phyloP scores from a whole-genome alignment of 2,888 invertebrate genomes.

The Sclerodermus sp. region DNA sequence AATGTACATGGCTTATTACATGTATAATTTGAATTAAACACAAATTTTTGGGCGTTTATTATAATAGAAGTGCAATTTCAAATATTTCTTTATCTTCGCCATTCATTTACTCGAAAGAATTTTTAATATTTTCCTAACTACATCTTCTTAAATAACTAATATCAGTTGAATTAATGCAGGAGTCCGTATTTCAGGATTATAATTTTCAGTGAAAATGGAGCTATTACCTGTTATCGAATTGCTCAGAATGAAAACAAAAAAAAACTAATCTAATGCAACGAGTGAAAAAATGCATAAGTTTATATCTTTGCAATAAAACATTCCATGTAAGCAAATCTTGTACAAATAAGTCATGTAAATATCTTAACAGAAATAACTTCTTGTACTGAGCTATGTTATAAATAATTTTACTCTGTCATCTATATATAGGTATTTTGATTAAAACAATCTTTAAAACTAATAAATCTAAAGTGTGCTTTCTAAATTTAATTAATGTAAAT shows the following conservation, averaged over 20 bases:
- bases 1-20: background rate
- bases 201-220: background rate
- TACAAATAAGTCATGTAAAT: background rate
- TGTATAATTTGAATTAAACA: too few relatives aligned
- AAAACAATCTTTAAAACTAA: conserved; percentile 7
- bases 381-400: background rate
- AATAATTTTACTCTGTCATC: background rate
- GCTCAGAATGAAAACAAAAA: too few relatives aligned
- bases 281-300: too few relatives aligned
- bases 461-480: background rate
- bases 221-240: too few relatives aligned
- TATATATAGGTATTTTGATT: conserved; percentile 2
- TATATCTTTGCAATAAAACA: background rate
- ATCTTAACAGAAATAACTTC: background rate
- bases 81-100: background rate
- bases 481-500: background rate
- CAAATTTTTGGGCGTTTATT: too few relatives aligned
- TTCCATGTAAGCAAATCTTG: background rate
- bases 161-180: background rate
- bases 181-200: background rate
- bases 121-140: background rate
- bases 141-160: background rate
- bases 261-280: too few relatives aligned
- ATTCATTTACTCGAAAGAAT: background rate
- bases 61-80: too few relatives aligned